Evolutionary conservation across 2,797 vertebrate genomes (phyloP).

Genomic region (Chrysocyon brachyurus): DNA sequence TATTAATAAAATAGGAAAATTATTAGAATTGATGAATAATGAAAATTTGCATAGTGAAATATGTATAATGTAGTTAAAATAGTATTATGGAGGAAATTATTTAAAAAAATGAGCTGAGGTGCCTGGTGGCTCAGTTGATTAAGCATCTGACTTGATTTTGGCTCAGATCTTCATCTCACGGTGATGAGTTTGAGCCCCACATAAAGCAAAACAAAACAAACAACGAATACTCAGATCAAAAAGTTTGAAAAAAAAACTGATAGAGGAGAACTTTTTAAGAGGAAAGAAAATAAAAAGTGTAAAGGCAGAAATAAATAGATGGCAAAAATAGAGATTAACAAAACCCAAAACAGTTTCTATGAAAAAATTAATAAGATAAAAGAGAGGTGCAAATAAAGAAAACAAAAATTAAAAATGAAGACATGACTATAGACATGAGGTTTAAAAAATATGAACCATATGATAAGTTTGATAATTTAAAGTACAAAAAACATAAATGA

Average conservation of each 20-base stretch:
- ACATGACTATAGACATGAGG: not conserved
- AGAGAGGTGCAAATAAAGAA: not conserved
- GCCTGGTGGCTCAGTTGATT: not conserved
- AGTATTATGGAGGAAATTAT: not conserved
- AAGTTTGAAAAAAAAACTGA: conserved; percentile 16
- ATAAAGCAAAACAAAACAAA: not conserved
- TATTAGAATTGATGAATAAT: not conserved
- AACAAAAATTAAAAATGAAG: conserved; percentile 37
- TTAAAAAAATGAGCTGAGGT: not conserved
- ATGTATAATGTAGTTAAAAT: not conserved
- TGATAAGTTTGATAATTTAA: not conserved
- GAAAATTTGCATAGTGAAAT: not conserved
- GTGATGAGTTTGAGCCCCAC: not conserved
- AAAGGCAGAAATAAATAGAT: not conserved
- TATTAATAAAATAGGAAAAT: not conserved
- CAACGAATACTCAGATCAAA: not conserved
- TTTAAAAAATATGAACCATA: not conserved
- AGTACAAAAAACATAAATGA: not conserved
- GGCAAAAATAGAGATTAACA: not conserved
- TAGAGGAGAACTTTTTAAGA: conserved; percentile 1
- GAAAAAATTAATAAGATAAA: not conserved
- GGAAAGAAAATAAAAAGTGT: not conserved
- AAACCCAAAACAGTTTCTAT: not conserved
- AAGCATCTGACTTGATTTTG: not conserved
- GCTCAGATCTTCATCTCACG: not conserved